Evolutionary conservation across 2,797 vertebrate genomes (phyloP).

Genomic region (Pelochelys cantorii): DNA sequence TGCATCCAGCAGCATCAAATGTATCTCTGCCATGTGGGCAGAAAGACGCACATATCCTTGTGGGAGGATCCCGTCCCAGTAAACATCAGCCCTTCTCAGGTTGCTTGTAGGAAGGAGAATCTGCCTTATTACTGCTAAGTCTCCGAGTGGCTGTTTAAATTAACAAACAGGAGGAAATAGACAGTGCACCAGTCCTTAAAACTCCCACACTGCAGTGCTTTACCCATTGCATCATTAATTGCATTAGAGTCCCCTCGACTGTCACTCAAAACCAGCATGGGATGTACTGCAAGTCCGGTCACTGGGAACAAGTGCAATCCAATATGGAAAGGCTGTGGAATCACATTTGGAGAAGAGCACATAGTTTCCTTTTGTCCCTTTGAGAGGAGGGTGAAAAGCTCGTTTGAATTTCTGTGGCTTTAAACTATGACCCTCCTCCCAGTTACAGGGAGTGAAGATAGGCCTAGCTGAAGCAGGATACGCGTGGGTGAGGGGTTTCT

Average conservation of each 20-base stretch:
- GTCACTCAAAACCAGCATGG: neutral
- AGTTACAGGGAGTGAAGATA: neutral
- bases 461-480: neutral
- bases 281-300: neutral
- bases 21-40: neutral
- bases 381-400: neutral
- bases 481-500: neutral
- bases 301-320: neutral
- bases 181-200: neutral
- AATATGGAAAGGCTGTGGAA: neutral
- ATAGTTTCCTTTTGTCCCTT: neutral
- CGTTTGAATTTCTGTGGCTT: neutral
- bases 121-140: neutral
- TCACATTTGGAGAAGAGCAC: neutral
- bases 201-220: neutral
- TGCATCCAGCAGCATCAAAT: neutral
- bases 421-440: neutral
- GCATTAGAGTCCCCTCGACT: neutral
- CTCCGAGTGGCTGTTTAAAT: neutral
- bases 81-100: neutral
- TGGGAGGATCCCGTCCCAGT: neutral
- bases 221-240: neutral
- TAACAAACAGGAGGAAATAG: neutral
- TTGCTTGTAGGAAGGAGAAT: neutral
- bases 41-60: neutral